These are phyloP conservation scores for Nannobrachium achirus DNA, from an alignment of 2,113 vertebrate genomes.

Conservation along the genomic window DNA sequence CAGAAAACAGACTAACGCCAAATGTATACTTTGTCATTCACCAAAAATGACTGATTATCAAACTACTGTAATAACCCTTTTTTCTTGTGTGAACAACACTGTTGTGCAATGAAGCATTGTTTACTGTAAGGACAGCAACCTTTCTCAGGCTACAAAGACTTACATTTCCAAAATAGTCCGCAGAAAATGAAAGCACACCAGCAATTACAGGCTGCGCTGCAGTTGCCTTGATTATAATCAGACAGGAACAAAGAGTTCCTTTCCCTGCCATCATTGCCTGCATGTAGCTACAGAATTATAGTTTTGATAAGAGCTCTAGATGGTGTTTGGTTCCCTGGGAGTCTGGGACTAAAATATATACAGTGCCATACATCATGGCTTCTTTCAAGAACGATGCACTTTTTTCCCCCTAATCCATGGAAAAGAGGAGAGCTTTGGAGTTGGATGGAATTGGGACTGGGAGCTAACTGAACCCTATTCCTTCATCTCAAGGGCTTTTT, in stretches of 20 bases:
- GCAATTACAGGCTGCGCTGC: conserved; percentile 21
- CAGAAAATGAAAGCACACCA: conserved; percentile 11
- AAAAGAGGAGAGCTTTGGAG: conserved; percentile 42
- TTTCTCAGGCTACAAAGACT: conserved; percentile 22
- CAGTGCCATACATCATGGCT: too few species aligned
- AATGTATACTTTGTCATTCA: too few species aligned
- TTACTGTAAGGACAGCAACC: conserved; percentile 4
- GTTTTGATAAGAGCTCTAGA: conserved; percentile 17
- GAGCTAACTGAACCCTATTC: conserved; percentile 48
- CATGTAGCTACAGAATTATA: conserved; percentile 13
- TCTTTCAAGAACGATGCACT: conserved; percentile 22
- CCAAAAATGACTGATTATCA: too few species aligned
- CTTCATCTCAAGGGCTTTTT: conserved; percentile 60
- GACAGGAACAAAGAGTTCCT: conserved; percentile 15
- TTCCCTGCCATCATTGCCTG: not conserved
- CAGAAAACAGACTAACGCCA: conserved; percentile 21
- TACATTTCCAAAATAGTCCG: conserved; percentile 23
- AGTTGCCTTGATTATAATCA: conserved; percentile 14
- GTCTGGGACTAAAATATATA: too few species aligned
- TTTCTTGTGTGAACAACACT: too few species aligned
- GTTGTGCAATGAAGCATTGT: too few species aligned
- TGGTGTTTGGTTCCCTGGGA: too few species aligned
- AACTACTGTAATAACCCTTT: too few species aligned
- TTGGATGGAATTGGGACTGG: conserved; percentile 47
- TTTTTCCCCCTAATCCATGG: conserved; percentile 45